These are phyloP conservation scores for Todiramphus chloris DNA, from an alignment of 2,113 vertebrate species.

Conservation along the genomic window DNA sequence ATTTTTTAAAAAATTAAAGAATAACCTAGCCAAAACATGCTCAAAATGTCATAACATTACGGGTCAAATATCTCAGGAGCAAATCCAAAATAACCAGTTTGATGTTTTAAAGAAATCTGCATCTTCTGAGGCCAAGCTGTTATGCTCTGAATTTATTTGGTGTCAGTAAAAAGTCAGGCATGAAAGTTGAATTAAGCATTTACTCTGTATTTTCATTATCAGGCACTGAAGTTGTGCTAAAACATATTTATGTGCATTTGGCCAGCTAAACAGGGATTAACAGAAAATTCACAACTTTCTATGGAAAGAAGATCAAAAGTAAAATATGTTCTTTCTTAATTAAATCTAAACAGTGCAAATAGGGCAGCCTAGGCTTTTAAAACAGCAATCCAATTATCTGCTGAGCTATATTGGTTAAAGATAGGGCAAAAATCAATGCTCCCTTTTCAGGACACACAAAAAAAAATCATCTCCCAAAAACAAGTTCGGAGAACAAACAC, in stretches of 20 bases:
- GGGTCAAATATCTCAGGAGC: not conserved
- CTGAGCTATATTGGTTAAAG: not conserved
- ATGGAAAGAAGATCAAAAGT: not conserved
- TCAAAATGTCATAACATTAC: not conserved
- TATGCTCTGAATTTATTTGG: not conserved
- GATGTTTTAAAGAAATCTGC: not conserved
- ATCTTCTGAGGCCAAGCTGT: not conserved
- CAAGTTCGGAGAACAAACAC: not conserved
- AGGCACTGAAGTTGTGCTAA: not conserved
- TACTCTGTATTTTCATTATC: not conserved
- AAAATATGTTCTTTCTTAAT: not conserved
- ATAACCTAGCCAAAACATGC: not conserved
- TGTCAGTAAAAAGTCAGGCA: not conserved
- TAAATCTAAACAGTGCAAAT: not conserved
- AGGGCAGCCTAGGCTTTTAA: not conserved
- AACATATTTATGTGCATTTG: not conserved
- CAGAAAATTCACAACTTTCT: not conserved
- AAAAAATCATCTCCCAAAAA: not conserved
- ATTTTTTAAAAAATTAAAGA: not conserved
- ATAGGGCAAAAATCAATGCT: not conserved
- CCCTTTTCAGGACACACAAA: not conserved
- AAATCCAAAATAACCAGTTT: conserved; percentile 19
- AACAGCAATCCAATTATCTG: conserved; percentile 8
- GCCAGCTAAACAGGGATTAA: not conserved
- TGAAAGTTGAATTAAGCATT: not conserved